Evolutionary conservation across 1,140 invertebrate species (phyloP), one percentile per base, ranked within the genome.

Genomic region (Pomacea maculata): DNA sequence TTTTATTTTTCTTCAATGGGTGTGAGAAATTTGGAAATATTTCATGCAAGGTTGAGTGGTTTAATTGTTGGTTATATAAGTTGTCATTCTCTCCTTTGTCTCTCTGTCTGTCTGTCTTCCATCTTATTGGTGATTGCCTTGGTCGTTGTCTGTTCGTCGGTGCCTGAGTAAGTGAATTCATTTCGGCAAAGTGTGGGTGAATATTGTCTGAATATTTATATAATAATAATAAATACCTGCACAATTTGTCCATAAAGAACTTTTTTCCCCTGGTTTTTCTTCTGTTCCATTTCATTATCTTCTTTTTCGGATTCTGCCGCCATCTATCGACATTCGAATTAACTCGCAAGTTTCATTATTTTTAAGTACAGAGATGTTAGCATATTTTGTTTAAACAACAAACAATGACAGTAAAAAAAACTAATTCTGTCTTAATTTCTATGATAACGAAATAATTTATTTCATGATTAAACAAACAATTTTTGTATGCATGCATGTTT

Each of bases 191-290:
- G 25, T 25, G 25, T 25, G 25, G 0, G 25, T 25, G 25, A 25
- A 25, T 25, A 25, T 25, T 25, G 0, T 25, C 11, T 17, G 15
- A 14, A 61, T 17, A 17, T 17, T 1, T 61, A 14, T 61, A 0
- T 17, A 17, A 21, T 29, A 67, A 15, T 25, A 21, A 14, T 9
- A n/a, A n/a, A 68, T 63, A 90, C 89, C 86, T 90, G 89, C 75
- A 90, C 88, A 67, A 89, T 83, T 68, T 91, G 89, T 63, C 90
- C 90, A 83, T 91, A 91, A 15, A 90, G 80, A 19, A 91, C 86
- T 82, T 89, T 88, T 82, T 88, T 89, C 11, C 88, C 87, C 65
- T 85, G 83, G 67, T 91, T 88, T 85, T 89, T 82, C 55, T 85
- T 86, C 82, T 90, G 88, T 84, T 91, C 90, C 34, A 84, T 64